phyloP scores from a whole-genome alignment of 2,113 vertebrate genomes.

The Procavia capensis region DNA sequence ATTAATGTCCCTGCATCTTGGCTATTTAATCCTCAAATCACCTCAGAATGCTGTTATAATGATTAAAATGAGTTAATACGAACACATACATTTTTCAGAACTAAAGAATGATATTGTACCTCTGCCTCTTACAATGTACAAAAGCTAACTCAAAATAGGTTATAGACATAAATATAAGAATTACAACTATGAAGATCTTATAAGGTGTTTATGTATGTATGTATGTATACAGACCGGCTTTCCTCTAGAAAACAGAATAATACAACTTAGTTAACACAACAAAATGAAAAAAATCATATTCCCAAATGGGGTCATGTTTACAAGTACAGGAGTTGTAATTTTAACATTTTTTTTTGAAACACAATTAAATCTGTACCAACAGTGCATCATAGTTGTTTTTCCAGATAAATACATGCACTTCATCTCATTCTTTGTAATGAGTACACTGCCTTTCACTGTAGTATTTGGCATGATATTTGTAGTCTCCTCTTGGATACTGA shows the following conservation, averaged over 20 bases:
- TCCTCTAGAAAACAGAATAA: too few species aligned
- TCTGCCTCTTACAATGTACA: neutral
- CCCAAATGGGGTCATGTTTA: neutral
- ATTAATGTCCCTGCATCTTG: neutral
- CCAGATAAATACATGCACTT: neutral
- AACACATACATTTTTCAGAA: neutral
- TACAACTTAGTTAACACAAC: too few species aligned
- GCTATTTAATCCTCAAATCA: neutral
- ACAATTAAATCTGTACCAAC: neutral
- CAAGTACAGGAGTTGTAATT: neutral
- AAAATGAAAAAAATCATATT: neutral
- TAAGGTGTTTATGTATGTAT: too few species aligned
- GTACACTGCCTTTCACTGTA: accelerated
- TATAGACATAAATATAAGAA: neutral
- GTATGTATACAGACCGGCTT: too few species aligned
- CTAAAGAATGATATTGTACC: neutral
- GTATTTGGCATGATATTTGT: neutral
- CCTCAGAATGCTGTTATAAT: neutral
- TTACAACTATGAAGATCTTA: neutral
- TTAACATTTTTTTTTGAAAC: neutral
- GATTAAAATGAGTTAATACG: neutral
- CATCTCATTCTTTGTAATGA: too few species aligned
- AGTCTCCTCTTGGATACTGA: neutral
- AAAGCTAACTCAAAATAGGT: neutral
- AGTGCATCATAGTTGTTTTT: accelerated